Conservation (phyloP, 2,113 vertebrate genomes). For the Dolichallabes microphthalmus region DNA sequence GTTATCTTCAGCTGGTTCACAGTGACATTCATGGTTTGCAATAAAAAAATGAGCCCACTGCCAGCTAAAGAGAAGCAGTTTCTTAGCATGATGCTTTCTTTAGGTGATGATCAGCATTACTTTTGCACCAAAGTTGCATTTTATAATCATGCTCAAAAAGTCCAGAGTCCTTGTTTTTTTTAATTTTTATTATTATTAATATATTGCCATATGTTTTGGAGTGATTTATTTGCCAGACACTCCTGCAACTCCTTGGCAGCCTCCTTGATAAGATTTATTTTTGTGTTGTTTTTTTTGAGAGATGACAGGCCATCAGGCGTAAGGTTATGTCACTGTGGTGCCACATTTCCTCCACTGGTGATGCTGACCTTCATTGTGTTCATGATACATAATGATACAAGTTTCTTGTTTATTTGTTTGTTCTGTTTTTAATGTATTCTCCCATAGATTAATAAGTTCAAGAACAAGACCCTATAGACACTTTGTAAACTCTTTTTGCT, state of each 20-base stretch:
- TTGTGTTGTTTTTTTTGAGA: not conserved
- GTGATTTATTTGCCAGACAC: not conserved
- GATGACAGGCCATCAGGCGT: too few species aligned
- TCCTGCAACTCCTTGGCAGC: not conserved
- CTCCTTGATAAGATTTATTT: not conserved
- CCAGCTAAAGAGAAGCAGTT: not conserved
- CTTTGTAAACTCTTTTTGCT: not conserved
- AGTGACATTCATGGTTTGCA: not conserved
- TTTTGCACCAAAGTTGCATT: not conserved
- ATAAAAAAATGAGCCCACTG: not conserved
- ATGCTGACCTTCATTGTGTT: too few species aligned
- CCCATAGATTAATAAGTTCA: too few species aligned
- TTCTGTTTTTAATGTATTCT: too few species aligned
- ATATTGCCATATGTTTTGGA: not conserved
- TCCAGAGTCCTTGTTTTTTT: not conserved
- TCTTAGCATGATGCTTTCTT: not conserved
- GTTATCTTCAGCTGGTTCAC: not conserved
- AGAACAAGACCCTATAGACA: too few species aligned
- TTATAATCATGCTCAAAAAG: not conserved
- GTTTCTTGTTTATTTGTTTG: too few species aligned
- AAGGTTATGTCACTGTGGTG: too few species aligned
- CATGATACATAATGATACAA: too few species aligned
- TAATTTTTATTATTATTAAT: too few species aligned
- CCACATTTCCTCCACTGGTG: too few species aligned
- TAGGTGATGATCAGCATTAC: not conserved